A percentile compares a stretch with the other conserved stretches of the same genome.
These are phyloP conservation scores for Reinhardtius hippoglossoides DNA, from an alignment of 2,113 vertebrate genomes.

Conservation along the genomic window DNA sequence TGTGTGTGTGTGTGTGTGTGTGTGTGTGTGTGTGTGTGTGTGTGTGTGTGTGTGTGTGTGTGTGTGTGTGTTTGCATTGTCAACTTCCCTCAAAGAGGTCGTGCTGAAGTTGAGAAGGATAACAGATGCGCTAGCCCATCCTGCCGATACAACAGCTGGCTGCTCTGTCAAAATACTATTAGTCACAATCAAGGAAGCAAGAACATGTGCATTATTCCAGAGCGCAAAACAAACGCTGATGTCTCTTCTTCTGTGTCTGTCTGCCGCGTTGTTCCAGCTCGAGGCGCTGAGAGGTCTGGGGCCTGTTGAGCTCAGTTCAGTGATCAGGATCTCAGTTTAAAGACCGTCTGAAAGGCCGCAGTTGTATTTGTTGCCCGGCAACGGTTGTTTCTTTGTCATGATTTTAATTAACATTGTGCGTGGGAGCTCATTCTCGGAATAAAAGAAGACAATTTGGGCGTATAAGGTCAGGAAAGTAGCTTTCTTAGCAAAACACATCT, in stretches of 20 bases:
- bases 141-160: constrained; percentile 64
- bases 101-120: constrained; percentile 58
- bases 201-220: constrained; percentile 13
- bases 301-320: not conserved
- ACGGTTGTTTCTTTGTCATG: not conserved
- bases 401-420: constrained; percentile 9
- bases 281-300: not conserved
- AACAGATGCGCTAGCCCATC: constrained; percentile 57
- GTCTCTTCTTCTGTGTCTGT: not conserved
- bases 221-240: constrained; percentile 10
- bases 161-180: constrained; percentile 57
- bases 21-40: not conserved
- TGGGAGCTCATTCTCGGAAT: constrained; percentile 3
- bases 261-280: not conserved
- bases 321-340: not conserved
- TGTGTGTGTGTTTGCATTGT: constrained; percentile 34
- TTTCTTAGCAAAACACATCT: too few relatives aligned
- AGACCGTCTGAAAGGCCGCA: not conserved
- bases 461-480: too few relatives aligned
- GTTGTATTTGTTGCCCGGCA: constrained; percentile 20
- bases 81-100: constrained; percentile 63
- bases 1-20: constrained; percentile 43
- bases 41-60: constrained; percentile 36
- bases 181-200: constrained; percentile 43
- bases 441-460: not conserved